Conservation (phyloP, 2,888 invertebrate species). For the Thymelicus sylvestris region DNA sequence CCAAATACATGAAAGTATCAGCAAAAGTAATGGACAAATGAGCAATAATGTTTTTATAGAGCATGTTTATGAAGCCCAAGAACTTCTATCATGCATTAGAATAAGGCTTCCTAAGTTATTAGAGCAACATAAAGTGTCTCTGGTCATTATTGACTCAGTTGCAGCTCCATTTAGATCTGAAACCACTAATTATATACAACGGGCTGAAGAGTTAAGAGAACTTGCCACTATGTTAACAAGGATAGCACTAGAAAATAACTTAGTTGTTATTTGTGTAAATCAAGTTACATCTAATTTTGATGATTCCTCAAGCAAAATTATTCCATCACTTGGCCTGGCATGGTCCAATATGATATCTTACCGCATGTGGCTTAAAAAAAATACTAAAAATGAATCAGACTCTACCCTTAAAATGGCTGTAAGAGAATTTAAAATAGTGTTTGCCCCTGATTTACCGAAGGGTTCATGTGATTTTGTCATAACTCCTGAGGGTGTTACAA, state of each 20-base stretch:
- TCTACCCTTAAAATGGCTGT: slow-evolving; percentile 37
- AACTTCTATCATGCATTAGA: slow-evolving; percentile 68
- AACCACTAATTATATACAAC: slow-evolving; percentile 67
- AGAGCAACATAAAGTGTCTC: slow-evolving; percentile 53
- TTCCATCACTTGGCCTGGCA: slow-evolving; percentile 74
- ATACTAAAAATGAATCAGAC: slow-evolving; percentile 24
- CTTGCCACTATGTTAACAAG: slow-evolving; percentile 61
- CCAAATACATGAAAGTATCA: slow-evolving; percentile 59
- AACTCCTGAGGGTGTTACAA: slow-evolving; percentile 56
- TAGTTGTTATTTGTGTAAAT: slow-evolving; percentile 73
- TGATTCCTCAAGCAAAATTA: slow-evolving; percentile 50
- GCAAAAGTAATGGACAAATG: slow-evolving; percentile 48
- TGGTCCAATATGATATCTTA: slow-evolving; percentile 79
- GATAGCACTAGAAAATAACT: slow-evolving; percentile 62
- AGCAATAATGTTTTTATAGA: slow-evolving; percentile 72
- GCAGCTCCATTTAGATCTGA: slow-evolving; percentile 78
- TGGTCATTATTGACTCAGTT: slow-evolving; percentile 73
- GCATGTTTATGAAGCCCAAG: slow-evolving; percentile 70
- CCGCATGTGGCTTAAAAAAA: slow-evolving; percentile 60
- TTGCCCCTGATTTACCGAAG: slow-evolving; percentile 68
- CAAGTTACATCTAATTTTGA: slow-evolving; percentile 72
- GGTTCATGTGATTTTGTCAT: slow-evolving; percentile 56
- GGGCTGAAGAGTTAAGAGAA: slow-evolving; percentile 76
- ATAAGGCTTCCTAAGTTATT: slow-evolving; percentile 69
- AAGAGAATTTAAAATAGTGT: slow-evolving; percentile 61